Conservation (phyloP, 2,888 invertebrate species). For the Nomada hirtipes region DNA sequence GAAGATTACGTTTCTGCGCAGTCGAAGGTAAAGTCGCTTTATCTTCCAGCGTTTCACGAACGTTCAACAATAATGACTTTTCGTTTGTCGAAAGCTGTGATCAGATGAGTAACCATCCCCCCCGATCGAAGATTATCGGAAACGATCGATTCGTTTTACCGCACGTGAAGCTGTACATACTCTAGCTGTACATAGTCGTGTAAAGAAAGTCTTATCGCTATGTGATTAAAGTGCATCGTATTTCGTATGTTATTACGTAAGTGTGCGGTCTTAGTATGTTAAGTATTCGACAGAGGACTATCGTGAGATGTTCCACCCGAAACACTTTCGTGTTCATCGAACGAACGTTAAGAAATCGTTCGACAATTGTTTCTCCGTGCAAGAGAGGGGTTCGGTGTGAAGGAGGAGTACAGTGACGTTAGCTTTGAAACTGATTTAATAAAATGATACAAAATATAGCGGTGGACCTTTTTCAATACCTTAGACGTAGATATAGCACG, state of each 20-base stretch:
- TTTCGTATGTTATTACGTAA: conserved; percentile 68
- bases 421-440: neutral
- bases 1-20: neutral
- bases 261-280: conserved; percentile 63
- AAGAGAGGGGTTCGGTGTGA: conserved; percentile 1
- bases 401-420: conserved; percentile 13
- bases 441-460: too few relatives aligned
- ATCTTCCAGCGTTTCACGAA: conserved; percentile 9
- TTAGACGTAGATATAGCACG: too few relatives aligned
- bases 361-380: conserved; percentile 8
- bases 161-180: conserved; percentile 57
- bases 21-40: neutral
- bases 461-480: too few relatives aligned
- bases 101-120: conserved; percentile 10
- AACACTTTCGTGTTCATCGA: conserved; percentile 13
- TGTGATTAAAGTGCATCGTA: conserved; percentile 68
- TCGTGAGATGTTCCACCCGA: conserved; percentile 13
- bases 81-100: conserved; percentile 34
- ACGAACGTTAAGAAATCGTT: neutral
- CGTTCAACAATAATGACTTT: neutral
- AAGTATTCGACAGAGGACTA: conserved; percentile 19
- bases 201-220: conserved; percentile 73
- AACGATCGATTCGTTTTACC: conserved; percentile 4
- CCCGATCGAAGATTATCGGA: neutral
- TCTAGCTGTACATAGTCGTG: conserved; percentile 65